Base-by-base conservation (phyloP, 2,888 invertebrate species). In the Agrilus cyanescens region DNA sequence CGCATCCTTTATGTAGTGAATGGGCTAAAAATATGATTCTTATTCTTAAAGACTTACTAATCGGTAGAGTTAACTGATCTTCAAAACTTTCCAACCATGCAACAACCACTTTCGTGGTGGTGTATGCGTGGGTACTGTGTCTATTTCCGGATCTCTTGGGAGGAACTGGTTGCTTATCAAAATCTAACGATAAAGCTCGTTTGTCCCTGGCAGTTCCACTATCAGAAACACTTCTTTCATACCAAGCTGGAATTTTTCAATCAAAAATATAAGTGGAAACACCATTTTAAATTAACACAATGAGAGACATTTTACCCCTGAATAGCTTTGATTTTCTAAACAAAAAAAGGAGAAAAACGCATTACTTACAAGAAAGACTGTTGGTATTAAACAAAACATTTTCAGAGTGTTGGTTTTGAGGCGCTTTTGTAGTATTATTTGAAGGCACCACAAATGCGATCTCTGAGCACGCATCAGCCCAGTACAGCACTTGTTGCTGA, bases 51-150 rank as follows among this genome's bases (percentile, higher is more conserved):
- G 40, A 59, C 73, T 65, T 63, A 89, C 90, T 82, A 43, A 88
- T 76, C 4, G 97, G 94, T 61, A 97, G 79, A 65, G 84, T 82
- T 14, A 83, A 73, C 65, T 85, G 80, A 69, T 98, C 97, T 62
- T 98, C 96, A 53, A 84, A 86, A 60, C 90, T 90, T 65, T 98
- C 97, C 43, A 97, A 66, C 97, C 97, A 98, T 32, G 95, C 85
- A 3, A 97, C 80, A 63, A 95, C 80, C 46, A 91, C 86, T 66
- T 88, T 88, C 1, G 85, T 76, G 41, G 71, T 71, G 35, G 75
- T 73, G 40, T 74, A 71, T 1, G 76, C 71, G 45, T 76, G 66
- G n/a, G 69, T 57, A 39, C 72, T 75, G 48, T 76, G 74, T 38
- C 69, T 64, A 12, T 68, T 68, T 12, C 69, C 70, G 1, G 72